Conservation (phyloP, 2,888 invertebrate genomes). For the Acronicta aceris region DNA sequence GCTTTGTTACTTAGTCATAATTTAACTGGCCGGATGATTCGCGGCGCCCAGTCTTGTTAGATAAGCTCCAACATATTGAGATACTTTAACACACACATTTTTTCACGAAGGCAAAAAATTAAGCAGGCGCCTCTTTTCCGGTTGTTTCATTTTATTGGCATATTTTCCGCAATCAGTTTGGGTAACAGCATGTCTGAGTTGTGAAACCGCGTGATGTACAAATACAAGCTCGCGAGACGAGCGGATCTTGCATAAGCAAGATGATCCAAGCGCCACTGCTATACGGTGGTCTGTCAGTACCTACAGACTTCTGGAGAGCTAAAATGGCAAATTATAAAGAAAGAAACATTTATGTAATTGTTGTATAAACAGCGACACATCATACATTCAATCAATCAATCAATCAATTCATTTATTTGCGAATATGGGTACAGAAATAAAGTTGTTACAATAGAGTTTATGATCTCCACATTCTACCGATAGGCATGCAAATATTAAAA, state of each 20-base stretch:
- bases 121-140: slow-evolving; percentile 61
- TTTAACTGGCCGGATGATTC: slow-evolving; percentile 7
- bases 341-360: too few species aligned
- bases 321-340: too few species aligned
- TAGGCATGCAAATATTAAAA: too few species aligned
- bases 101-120: slow-evolving; percentile 7
- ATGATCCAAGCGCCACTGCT: slow-evolving; percentile 50
- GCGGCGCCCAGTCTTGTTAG: slow-evolving; percentile 10
- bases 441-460: too few species aligned
- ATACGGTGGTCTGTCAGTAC: background rate
- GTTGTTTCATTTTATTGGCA: slow-evolving; percentile 68
- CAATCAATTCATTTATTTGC: too few species aligned
- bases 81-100: slow-evolving; percentile 1
- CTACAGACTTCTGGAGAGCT: background rate
- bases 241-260: slow-evolving; percentile 67
- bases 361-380: too few species aligned
- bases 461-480: too few species aligned
- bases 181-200: slow-evolving; percentile 76
- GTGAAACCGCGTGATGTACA: slow-evolving; percentile 71
- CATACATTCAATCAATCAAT: too few species aligned
- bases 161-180: slow-evolving; percentile 78
- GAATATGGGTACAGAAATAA: too few species aligned
- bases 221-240: slow-evolving; percentile 51
- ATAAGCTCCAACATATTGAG: slow-evolving; percentile 9
- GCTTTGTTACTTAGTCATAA: background rate